These are phyloP conservation scores for Chaetodon trifasciatus DNA, from an alignment of 2,797 vertebrate species.

Conservation along the genomic window DNA sequence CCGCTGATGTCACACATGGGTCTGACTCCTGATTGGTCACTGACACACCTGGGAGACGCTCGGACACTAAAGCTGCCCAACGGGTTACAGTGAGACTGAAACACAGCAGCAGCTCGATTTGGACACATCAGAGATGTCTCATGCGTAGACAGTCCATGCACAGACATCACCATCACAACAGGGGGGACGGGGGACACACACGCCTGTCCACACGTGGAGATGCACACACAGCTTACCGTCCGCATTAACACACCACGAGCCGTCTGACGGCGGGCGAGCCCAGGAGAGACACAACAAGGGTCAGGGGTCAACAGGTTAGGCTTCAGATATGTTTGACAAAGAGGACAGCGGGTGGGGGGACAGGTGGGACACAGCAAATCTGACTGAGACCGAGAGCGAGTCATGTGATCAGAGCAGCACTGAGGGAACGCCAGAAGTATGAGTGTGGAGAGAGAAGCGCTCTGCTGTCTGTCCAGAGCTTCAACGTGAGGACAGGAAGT, in stretches of 20 bases:
- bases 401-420: neutral
- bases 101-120: too few species aligned
- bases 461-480: too few species aligned
- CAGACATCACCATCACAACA: neutral
- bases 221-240: slow-evolving; percentile 89
- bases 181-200: too few species aligned
- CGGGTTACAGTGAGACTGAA: too few species aligned
- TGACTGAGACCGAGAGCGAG: neutral
- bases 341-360: neutral
- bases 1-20: too few species aligned
- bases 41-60: too few species aligned
- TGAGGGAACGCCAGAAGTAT: too few species aligned
- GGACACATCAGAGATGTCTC: neutral
- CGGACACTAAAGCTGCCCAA: too few species aligned
- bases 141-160: slow-evolving; percentile 65
- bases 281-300: slow-evolving; percentile 78
- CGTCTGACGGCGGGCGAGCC: slow-evolving; percentile 87
- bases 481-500: too few species aligned
- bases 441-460: too few species aligned
- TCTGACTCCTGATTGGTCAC: too few species aligned
- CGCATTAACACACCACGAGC: slow-evolving; percentile 88
- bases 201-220: neutral
- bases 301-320: slow-evolving; percentile 74
- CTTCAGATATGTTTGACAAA: neutral
- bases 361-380: neutral